Conservation (phyloP, 2,797 vertebrate genomes). For the Semotilus atromaculatus region DNA sequence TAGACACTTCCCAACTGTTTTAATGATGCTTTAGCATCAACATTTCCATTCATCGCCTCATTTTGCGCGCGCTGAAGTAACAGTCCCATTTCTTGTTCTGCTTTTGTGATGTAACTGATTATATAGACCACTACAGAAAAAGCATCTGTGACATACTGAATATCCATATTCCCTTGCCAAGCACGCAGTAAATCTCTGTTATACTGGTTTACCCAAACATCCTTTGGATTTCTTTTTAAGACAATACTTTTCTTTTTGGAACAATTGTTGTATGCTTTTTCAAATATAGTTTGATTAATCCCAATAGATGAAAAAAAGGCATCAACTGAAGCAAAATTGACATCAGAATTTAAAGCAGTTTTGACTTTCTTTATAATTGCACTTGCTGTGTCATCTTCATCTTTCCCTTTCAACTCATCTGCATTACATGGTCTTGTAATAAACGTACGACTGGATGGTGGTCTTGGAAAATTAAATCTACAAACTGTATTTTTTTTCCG, state of each 20-base stretch:
- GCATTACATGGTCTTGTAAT: background rate
- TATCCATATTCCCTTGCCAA: background rate
- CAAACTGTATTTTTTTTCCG: constrained; percentile 3
- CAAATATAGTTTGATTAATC: constrained; percentile 11
- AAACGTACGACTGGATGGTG: background rate
- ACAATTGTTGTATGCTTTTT: background rate
- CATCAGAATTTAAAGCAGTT: background rate
- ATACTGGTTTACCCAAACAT: background rate
- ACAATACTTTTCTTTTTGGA: background rate
- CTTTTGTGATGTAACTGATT: background rate
- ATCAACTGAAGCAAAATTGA: background rate
- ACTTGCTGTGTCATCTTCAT: background rate
- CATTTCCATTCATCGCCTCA: background rate
- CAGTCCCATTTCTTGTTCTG: constrained; percentile 4
- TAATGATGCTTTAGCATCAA: background rate
- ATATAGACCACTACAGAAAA: constrained; percentile 1
- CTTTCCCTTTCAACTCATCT: background rate
- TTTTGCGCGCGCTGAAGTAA: background rate
- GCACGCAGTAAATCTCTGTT: background rate
- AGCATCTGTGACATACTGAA: constrained; percentile 19
- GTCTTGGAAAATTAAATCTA: constrained; percentile 8
- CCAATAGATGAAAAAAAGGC: constrained; percentile 7
- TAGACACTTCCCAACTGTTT: background rate
- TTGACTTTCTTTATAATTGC: background rate
- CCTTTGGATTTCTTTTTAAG: background rate